phyloP scores from a whole-genome alignment of 2,113 vertebrate genomes.

The Callaeas wilsoni region DNA sequence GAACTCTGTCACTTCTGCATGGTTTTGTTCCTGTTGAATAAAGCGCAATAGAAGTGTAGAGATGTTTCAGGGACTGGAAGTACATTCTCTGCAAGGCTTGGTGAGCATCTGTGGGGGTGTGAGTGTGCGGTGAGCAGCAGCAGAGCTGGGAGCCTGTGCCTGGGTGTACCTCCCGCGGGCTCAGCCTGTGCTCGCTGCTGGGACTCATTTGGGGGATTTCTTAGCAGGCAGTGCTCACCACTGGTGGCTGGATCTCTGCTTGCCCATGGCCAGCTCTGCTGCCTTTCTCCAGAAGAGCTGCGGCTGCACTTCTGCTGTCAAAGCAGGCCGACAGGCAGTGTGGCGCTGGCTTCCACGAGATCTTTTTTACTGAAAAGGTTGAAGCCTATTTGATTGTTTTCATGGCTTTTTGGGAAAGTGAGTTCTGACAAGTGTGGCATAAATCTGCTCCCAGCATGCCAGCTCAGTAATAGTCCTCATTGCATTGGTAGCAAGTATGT shows the following conservation, averaged over 20 bases:
- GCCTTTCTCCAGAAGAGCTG: not conserved
- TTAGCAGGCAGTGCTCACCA: rapidly evolving
- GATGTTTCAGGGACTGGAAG: not conserved
- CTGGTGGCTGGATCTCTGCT: not conserved
- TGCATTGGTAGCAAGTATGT: not conserved
- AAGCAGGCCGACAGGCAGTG: not conserved
- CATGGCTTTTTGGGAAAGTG: not conserved
- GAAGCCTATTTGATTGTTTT: not conserved
- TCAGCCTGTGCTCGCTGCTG: rapidly evolving
- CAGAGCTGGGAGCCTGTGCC: rapidly evolving
- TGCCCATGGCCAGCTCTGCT: rapidly evolving
- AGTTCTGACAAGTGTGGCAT: not conserved
- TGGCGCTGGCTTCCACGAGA: not conserved
- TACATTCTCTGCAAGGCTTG: not conserved
- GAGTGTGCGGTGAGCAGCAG: not conserved
- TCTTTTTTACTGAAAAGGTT: not conserved
- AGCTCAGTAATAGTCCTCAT: not conserved
- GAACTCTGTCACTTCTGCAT: not conserved
- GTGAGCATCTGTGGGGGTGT: rapidly evolving
- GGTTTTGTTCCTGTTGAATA: not conserved
- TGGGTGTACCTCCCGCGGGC: rapidly evolving
- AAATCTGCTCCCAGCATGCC: not conserved
- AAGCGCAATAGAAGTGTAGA: rapidly evolving
- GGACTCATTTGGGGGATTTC: rapidly evolving
- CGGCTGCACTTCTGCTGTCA: rapidly evolving